Evolutionary conservation across 2,888 invertebrate species (phyloP).

Genomic region (Ennomos erosarius): DNA sequence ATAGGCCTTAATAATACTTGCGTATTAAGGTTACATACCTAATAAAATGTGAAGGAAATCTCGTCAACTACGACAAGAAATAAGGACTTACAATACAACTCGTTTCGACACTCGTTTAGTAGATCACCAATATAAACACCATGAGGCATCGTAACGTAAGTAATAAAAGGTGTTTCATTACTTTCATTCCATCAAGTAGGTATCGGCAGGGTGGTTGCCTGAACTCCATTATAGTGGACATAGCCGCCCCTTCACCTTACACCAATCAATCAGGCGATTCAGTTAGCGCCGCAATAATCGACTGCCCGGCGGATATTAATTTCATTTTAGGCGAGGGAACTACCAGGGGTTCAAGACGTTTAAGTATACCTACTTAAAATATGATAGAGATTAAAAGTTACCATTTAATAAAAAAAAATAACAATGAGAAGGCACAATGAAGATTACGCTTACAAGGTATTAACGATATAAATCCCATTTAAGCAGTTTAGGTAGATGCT

Average conservation of each 20-base stretch:
- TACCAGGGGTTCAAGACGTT: no score
- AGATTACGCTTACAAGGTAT: conserved; percentile 7
- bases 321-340: conserved; percentile 8
- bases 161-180: conserved; percentile 42
- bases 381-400: no score
- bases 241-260: conserved; percentile 32
- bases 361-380: no score
- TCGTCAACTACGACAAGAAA: no score
- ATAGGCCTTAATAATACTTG: no score
- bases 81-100: background rate
- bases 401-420: conserved; percentile 1
- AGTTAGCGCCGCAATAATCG: conserved; percentile 39
- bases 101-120: conserved; percentile 5
- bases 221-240: conserved; percentile 42
- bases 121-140: conserved; percentile 18
- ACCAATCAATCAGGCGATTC: conserved; percentile 56
- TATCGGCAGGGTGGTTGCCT: conserved; percentile 31
- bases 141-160: conserved; percentile 33
- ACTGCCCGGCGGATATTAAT: conserved; percentile 31
- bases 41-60: no score
- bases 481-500: conserved; percentile 2
- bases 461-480: no score
- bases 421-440: conserved; percentile 8
- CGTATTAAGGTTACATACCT: no score
- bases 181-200: conserved; percentile 38